Conservation (phyloP, 2,888 invertebrate species). For the Melanophora roralis region DNA sequence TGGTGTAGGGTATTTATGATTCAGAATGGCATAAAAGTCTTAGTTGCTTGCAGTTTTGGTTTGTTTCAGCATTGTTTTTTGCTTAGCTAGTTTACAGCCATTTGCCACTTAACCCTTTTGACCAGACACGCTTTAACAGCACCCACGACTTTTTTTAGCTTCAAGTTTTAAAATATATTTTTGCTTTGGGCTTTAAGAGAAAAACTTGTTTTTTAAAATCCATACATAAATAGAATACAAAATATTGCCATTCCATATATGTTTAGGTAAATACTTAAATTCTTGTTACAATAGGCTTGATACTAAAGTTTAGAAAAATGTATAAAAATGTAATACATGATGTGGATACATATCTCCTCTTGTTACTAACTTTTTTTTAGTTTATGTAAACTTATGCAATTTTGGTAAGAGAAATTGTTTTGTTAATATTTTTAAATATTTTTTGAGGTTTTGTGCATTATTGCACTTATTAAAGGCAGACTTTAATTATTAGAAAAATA, state of each 20-base stretch:
- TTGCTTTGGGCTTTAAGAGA: slow-evolving; percentile 11
- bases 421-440: slow-evolving; percentile 9
- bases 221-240: not conserved
- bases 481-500: slow-evolving; percentile 8
- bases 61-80: not conserved
- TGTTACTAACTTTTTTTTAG: not conserved
- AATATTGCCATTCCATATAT: too few species aligned
- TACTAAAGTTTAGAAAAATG: slow-evolving; percentile 11
- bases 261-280: not conserved
- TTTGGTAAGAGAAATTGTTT: not conserved
- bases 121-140: slow-evolving; percentile 52
- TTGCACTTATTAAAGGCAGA: slow-evolving; percentile 20
- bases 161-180: not conserved
- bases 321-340: not conserved
- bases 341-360: slow-evolving; percentile 4
- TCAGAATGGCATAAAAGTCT: too few species aligned
- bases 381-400: slow-evolving; percentile 2
- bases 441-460: slow-evolving; percentile 32
- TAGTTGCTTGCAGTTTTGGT: too few species aligned
- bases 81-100: slow-evolving; percentile 10
- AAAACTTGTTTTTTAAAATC: slow-evolving; percentile 14
- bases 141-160: slow-evolving; percentile 49
- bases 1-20: too few species aligned
- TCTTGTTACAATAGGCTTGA: slow-evolving; percentile 28
- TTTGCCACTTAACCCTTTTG: slow-evolving; percentile 54